These are phyloP conservation scores for Megastigmus dorsalis DNA, from an alignment of 2,888 invertebrate genomes.

Conservation along the genomic window DNA sequence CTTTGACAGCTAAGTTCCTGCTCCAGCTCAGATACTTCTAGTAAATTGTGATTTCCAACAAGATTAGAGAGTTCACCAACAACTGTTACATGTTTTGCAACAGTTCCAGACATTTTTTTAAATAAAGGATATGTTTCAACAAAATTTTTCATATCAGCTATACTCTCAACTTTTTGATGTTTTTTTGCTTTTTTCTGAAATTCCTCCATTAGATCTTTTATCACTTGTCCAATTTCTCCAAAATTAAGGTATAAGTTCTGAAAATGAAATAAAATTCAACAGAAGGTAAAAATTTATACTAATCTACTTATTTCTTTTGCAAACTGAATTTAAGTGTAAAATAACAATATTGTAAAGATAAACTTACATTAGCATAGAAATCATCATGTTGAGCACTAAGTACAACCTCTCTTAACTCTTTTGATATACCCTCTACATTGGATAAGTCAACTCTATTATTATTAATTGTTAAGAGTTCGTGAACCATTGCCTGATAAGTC, in stretches of 20 bases:
- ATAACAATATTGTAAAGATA: background rate
- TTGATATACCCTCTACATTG: conserved; percentile 87
- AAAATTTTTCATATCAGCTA: conserved; percentile 98
- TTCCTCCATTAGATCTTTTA: conserved; percentile 97
- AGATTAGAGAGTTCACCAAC: conserved; percentile 94
- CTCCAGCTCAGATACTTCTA: conserved; percentile 94
- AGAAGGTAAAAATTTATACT: conserved; percentile 6
- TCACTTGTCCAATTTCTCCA: conserved; percentile 98
- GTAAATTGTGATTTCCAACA: conserved; percentile 84
- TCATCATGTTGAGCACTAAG: conserved; percentile 96
- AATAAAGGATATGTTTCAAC: conserved; percentile 99
- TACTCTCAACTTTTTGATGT: conserved; percentile 97
- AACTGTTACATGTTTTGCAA: conserved; percentile 97
- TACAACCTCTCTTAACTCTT: conserved; percentile 94
- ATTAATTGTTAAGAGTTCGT: conserved; percentile 93
- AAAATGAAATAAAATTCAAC: conserved; percentile 49
- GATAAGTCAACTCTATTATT: conserved; percentile 92
- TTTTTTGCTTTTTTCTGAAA: conserved; percentile 97
- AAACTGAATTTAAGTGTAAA: conserved; percentile 19
- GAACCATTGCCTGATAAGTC: conserved; percentile 99
- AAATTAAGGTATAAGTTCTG: conserved; percentile 96
- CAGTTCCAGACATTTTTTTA: conserved; percentile 96
- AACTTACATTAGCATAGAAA: conserved; percentile 90
- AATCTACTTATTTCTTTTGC: no score
- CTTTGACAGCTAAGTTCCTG: conserved; percentile 94